These are phyloP conservation scores for Gandaritis pyraliata DNA, from an alignment of 2,888 invertebrate genomes.

Conservation along the genomic window DNA sequence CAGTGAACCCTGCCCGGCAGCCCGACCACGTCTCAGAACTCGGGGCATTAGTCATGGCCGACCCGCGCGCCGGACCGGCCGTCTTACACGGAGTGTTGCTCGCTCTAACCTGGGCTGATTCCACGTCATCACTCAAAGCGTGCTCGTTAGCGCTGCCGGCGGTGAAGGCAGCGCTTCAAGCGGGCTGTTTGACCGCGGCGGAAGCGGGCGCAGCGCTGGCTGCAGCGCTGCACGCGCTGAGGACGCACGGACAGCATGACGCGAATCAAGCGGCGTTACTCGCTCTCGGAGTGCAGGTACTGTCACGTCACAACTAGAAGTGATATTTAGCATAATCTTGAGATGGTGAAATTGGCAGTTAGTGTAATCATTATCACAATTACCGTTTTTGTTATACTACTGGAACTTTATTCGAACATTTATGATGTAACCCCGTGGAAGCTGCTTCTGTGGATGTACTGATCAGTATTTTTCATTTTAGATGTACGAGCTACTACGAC, in stretches of 20 bases:
- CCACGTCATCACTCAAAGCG: conserved; percentile 92
- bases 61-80: conserved; percentile 65
- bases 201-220: conserved; percentile 87
- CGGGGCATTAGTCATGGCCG: conserved; percentile 89
- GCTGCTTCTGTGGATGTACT: too few relatives aligned
- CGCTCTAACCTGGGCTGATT: conserved; percentile 91
- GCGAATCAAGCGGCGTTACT: conserved; percentile 92
- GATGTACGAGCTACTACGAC: conserved; percentile 91
- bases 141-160: conserved; percentile 88
- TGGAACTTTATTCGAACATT: too few relatives aligned
- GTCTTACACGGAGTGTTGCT: conserved; percentile 73
- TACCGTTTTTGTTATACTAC: too few relatives aligned
- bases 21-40: conserved; percentile 91
- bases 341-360: too few relatives aligned
- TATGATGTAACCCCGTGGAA: too few relatives aligned
- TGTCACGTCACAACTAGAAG: neutral
- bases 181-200: conserved; percentile 78
- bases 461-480: conserved; percentile 34
- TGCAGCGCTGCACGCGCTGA: conserved; percentile 91
- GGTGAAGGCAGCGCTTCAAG: conserved; percentile 84
- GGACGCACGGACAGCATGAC: conserved; percentile 95
- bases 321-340: too few relatives aligned
- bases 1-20: conserved; percentile 74
- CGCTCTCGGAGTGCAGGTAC: conserved; percentile 91
- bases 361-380: too few relatives aligned